Percentiles rank a stretch among this genome's conserved stretches.
Evolutionary conservation across 2,113 vertebrate species (phyloP).

Genomic region (Bubalus kerabau): DNA sequence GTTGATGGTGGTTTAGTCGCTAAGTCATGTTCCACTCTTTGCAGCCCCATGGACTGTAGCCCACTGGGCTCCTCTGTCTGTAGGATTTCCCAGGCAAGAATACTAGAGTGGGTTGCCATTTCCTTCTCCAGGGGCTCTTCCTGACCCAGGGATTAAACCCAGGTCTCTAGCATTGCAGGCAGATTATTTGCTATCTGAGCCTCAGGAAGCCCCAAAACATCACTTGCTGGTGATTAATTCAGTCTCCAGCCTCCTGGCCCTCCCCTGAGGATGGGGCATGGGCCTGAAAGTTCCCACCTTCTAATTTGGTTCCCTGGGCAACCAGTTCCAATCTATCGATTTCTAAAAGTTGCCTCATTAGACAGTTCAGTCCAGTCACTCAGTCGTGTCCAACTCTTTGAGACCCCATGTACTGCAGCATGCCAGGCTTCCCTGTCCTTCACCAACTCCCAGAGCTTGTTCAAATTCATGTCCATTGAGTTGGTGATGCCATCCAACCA

Average conservation of each 20-base stretch:
- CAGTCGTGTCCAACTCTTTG: not conserved
- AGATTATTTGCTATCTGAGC: not conserved
- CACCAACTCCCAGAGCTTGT: not conserved
- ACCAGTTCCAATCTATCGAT: not conserved
- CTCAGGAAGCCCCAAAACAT: not conserved
- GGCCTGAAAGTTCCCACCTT: not conserved
- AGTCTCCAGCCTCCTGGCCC: not conserved
- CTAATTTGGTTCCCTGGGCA: not conserved
- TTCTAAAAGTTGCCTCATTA: not conserved
- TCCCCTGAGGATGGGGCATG: not conserved
- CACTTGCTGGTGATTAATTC: not conserved
- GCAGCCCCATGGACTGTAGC: not conserved
- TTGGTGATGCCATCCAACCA: not conserved
- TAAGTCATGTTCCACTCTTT: not conserved
- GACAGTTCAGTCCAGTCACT: not conserved
- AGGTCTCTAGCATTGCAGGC: not conserved
- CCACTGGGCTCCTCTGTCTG: rapidly evolving
- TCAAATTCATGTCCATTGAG: not conserved
- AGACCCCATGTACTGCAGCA: not conserved
- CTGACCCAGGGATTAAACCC: not conserved
- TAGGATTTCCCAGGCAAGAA: not conserved
- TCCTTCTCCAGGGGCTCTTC: not conserved
- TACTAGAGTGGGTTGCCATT: not conserved
- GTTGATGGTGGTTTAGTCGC: not conserved
- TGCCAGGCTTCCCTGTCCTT: not conserved